Evolutionary conservation across 1,140 invertebrate species (phyloP).

Genomic region (Trichonephila inaurata): DNA sequence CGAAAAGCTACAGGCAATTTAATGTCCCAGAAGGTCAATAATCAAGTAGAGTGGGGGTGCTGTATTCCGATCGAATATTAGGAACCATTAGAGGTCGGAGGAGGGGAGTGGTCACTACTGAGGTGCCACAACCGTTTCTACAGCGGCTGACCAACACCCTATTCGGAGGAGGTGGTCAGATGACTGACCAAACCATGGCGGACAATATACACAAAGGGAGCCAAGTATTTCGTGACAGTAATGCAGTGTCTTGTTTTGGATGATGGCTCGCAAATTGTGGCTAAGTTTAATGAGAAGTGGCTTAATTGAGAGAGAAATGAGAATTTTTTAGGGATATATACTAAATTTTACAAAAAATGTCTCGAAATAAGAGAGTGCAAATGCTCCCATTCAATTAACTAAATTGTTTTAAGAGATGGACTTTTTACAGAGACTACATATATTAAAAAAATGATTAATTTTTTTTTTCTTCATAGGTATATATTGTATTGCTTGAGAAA

Average conservation of each 20-base stretch:
- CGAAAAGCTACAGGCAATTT: constrained; percentile 34
- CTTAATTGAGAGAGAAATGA: not conserved
- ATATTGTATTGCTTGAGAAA: too few relatives aligned
- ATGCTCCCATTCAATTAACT: too few relatives aligned
- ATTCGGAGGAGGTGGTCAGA: constrained; percentile 5
- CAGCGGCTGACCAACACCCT: constrained; percentile 60
- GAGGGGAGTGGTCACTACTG: not conserved
- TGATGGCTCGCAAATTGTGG: not conserved
- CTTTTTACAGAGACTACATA: too few relatives aligned
- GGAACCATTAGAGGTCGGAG: constrained; percentile 7
- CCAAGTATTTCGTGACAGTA: not conserved
- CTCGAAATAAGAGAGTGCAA: too few relatives aligned
- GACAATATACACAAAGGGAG: not conserved
- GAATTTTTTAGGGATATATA: too few relatives aligned
- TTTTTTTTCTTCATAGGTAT: too few relatives aligned
- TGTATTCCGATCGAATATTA: constrained; percentile 61
- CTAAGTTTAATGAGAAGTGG: not conserved
- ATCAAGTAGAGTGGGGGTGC: constrained; percentile 32
- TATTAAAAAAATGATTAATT: too few relatives aligned
- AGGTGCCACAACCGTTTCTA: constrained; percentile 51
- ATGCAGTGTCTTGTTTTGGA: not conserved
- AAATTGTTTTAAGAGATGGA: too few relatives aligned
- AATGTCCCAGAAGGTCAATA: constrained; percentile 64
- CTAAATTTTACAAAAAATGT: too few relatives aligned
- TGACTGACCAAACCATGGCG: constrained; percentile 6